Conservation (phyloP, 2,888 invertebrate species). For the Thera obeliscata region DNA sequence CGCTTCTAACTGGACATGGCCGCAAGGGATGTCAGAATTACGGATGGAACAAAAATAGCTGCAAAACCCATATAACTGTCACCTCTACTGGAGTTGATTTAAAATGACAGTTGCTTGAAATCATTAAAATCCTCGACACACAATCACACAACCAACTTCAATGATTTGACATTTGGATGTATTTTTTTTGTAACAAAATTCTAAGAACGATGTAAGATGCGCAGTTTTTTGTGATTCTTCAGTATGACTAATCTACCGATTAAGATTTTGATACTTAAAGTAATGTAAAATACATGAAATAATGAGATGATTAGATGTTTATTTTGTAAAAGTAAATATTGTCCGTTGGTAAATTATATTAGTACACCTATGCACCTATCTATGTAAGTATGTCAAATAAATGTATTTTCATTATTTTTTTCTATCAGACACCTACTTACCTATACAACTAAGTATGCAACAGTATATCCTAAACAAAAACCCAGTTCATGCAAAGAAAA, state of each 20-base stretch:
- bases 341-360: no score
- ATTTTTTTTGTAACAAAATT: not conserved
- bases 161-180: not conserved
- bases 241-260: no score
- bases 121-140: not conserved
- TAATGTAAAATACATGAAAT: no score
- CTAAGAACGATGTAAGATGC: not conserved
- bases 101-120: not conserved
- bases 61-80: not conserved
- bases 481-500: not conserved
- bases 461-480: not conserved
- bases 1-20: constrained; percentile 31
- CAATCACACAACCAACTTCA: not conserved
- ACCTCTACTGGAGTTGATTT: not conserved
- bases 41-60: not conserved
- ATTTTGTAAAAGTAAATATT: no score
- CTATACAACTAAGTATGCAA: no score
- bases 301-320: no score
- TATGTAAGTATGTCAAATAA: no score
- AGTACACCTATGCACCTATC: no score
- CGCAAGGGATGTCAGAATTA: not conserved
- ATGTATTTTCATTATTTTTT: no score
- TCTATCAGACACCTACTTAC: no score
- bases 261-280: no score
- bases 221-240: not conserved